These are phyloP conservation scores for Drosophila ohnishii DNA, from an alignment of 1,140 invertebrate species.

Conservation along the genomic window DNA sequence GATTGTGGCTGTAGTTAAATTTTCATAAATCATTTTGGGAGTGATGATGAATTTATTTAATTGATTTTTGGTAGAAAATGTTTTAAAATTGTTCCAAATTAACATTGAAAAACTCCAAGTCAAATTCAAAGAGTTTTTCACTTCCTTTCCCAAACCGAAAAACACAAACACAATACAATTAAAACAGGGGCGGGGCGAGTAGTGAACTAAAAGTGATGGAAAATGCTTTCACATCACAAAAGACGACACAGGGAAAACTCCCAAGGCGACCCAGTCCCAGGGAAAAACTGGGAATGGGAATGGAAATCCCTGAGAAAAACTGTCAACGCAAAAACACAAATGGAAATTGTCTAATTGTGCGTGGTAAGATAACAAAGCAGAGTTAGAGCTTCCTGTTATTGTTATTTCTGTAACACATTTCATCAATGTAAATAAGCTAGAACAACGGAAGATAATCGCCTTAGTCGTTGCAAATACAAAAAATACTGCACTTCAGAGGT, in stretches of 20 bases:
- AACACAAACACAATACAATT: constrained; percentile 54
- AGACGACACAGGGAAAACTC: constrained; percentile 38
- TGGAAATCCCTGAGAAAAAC: constrained; percentile 57
- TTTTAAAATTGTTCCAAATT: neutral
- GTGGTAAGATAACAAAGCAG: constrained; percentile 78
- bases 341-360: constrained; percentile 81
- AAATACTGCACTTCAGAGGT: constrained; percentile 68
- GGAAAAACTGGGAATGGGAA: constrained; percentile 5
- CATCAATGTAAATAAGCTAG: constrained; percentile 77
- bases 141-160: constrained; percentile 32
- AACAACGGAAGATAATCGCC: constrained; percentile 74
- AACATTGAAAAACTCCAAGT: neutral
- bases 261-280: constrained; percentile 37
- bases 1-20: constrained; percentile 7
- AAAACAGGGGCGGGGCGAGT: constrained; percentile 31
- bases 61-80: neutral
- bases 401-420: constrained; percentile 72
- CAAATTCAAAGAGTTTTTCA: constrained; percentile 1
- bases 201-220: constrained; percentile 24
- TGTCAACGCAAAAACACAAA: constrained; percentile 56
- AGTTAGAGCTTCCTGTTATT: constrained; percentile 74
- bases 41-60: neutral
- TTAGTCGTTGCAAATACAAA: constrained; percentile 45
- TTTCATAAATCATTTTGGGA: constrained; percentile 1
- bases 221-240: constrained; percentile 65